phyloP scores from a whole-genome alignment of 1,140 invertebrate genomes.

The Globodera ellingtonae region DNA sequence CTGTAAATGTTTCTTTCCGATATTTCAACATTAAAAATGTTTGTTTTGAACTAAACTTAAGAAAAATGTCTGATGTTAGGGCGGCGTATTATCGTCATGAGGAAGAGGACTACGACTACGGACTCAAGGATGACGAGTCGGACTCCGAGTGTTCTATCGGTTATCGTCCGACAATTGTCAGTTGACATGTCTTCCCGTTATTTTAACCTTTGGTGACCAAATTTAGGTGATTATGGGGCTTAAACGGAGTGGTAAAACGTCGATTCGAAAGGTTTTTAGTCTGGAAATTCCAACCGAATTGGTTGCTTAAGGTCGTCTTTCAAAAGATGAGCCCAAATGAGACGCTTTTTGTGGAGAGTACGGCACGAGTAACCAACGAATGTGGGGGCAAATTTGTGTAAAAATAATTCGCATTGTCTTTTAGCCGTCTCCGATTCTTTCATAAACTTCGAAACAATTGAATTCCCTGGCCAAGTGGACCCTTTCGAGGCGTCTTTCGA shows the following conservation, averaged over 20 bases:
- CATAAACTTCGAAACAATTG: slow-evolving; percentile 99
- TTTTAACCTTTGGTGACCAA: neutral
- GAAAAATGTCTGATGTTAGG: slow-evolving; percentile 3
- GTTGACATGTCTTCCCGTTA: neutral
- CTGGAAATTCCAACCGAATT: slow-evolving; percentile 99
- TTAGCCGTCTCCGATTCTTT: slow-evolving; percentile 87
- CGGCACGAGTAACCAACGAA: slow-evolving; percentile 97
- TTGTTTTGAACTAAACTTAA: neutral
- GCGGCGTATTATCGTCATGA: slow-evolving; percentile 34
- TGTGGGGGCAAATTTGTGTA: slow-evolving; percentile 69
- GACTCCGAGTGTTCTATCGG: slow-evolving; percentile 50
- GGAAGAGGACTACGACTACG: slow-evolving; percentile 45
- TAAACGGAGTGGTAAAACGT: slow-evolving; percentile 92
- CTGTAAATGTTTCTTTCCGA: neutral
- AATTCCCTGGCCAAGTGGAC: slow-evolving; percentile 97
- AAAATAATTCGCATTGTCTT: slow-evolving; percentile 29
- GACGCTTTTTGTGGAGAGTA: slow-evolving; percentile 96
- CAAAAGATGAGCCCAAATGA: slow-evolving; percentile 99
- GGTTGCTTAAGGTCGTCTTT: slow-evolving; percentile 85
- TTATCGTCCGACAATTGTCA: slow-evolving; percentile 47
- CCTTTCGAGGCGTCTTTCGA: slow-evolving; percentile 95
- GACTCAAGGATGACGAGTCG: slow-evolving; percentile 47
- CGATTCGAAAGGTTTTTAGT: slow-evolving; percentile 99
- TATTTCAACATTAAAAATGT: neutral
- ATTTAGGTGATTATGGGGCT: slow-evolving; percentile 43